Conservation (phyloP, 1,140 invertebrate genomes). For the Drosophila arawakana region DNA sequence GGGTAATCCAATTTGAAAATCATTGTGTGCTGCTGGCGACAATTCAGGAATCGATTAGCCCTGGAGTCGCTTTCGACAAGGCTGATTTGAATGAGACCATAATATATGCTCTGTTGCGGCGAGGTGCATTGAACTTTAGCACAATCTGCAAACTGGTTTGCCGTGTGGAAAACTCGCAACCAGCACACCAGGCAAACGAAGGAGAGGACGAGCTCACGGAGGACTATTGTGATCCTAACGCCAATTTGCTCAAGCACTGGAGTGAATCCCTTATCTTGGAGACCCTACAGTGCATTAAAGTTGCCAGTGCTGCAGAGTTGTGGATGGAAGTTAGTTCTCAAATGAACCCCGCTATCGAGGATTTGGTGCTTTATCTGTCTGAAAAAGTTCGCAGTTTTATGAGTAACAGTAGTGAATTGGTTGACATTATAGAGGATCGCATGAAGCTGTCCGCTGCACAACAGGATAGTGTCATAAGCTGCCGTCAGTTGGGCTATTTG, state of each 20-base stretch:
- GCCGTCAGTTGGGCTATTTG: conserved; percentile 59
- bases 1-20: conserved; percentile 54
- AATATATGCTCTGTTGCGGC: conserved; percentile 41
- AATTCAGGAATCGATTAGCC: conserved; percentile 38
- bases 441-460: conserved; percentile 38
- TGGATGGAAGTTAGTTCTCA: conserved; percentile 52
- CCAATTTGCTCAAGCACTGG: conserved; percentile 73
- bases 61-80: conserved; percentile 45
- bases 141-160: conserved; percentile 68
- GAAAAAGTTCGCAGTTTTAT: conserved; percentile 65
- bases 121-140: conserved; percentile 58
- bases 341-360: conserved; percentile 14
- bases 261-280: conserved; percentile 59
- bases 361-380: conserved; percentile 55
- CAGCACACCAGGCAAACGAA: conserved; percentile 35
- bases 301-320: conserved; percentile 50
- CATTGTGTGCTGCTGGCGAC: conserved; percentile 58
- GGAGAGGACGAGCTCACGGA: conserved; percentile 76
- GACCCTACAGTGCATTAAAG: conserved; percentile 58
- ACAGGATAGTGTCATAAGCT: conserved; percentile 50
- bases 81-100: conserved; percentile 24
- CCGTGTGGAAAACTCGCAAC: conserved; percentile 36
- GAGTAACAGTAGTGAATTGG: conserved; percentile 56
- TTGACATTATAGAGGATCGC: conserved; percentile 61
- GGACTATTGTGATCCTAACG: conserved; percentile 82